Conservation (phyloP, 2,888 invertebrate species). For the Linnaemya vulpina region DNA sequence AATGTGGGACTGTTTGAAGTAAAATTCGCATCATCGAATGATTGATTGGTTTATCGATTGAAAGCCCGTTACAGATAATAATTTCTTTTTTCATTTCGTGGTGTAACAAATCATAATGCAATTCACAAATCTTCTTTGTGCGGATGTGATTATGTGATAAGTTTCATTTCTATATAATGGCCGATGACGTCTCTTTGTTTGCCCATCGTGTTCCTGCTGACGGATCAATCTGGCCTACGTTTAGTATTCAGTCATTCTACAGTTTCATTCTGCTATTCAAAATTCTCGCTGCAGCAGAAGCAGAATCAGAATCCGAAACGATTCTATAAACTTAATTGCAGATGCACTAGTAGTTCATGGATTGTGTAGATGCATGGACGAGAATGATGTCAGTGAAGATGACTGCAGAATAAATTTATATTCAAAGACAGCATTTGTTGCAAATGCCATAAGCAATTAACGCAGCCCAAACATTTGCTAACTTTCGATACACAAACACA, state of each 20-base stretch:
- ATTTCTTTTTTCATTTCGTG: too few species aligned
- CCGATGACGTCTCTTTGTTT: background rate
- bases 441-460: slow-evolving; percentile 78
- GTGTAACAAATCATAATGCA: too few species aligned
- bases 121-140: too few species aligned
- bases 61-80: too few species aligned
- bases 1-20: background rate
- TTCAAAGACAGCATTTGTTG: slow-evolving; percentile 72
- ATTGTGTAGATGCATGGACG: background rate
- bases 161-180: too few species aligned
- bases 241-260: background rate
- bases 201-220: background rate
- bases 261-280: background rate
- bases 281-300: background rate
- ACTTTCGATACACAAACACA: background rate
- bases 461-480: slow-evolving; percentile 58
- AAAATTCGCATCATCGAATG: background rate
- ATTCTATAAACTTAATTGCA: background rate
- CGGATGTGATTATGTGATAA: too few species aligned
- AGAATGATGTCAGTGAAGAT: background rate
- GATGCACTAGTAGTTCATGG: background rate
- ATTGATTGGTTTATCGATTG: background rate
- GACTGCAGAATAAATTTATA: slow-evolving; percentile 48
- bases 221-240: background rate
- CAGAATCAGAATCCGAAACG: too few species aligned